Conservation (phyloP, 2,888 invertebrate genomes). For the Drosophila rubida region DNA sequence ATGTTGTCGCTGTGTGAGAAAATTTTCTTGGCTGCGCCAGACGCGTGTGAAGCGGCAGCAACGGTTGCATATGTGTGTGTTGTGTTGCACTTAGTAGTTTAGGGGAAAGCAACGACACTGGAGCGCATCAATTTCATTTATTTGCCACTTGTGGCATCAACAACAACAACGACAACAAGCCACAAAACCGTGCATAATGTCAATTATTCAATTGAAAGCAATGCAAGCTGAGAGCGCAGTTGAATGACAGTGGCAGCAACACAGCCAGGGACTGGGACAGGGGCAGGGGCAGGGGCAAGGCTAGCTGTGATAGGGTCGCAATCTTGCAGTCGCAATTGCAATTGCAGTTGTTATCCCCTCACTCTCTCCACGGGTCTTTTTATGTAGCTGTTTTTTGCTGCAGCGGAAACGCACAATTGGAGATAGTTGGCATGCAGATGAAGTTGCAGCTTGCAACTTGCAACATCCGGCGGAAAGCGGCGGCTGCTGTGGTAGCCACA, state of each 20-base stretch:
- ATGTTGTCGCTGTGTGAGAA: constrained; percentile 68
- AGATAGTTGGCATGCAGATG: constrained; percentile 46
- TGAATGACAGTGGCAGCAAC: not conserved
- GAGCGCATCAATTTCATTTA: constrained; percentile 78
- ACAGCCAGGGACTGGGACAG: not conserved
- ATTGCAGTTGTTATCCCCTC: not conserved
- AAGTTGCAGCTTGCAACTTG: constrained; percentile 39
- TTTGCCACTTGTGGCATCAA: constrained; percentile 76
- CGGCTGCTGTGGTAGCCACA: constrained; percentile 18
- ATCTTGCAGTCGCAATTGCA: constrained; percentile 44
- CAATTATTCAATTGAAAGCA: constrained; percentile 77
- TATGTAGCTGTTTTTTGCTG: not conserved
- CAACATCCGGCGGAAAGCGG: constrained; percentile 58
- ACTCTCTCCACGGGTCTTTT: not conserved
- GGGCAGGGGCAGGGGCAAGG: not conserved
- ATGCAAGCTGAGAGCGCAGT: constrained; percentile 16
- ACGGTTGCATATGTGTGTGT: constrained; percentile 38
- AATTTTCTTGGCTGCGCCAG: constrained; percentile 54
- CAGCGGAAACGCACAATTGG: constrained; percentile 52
- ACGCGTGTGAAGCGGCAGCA: constrained; percentile 61
- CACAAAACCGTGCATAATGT: constrained; percentile 52
- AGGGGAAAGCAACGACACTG: constrained; percentile 37
- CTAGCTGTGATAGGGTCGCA: constrained; percentile 46
- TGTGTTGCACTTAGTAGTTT: constrained; percentile 38
- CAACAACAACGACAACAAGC: constrained; percentile 38